Evolutionary conservation across 1,140 invertebrate genomes (phyloP).

Genomic region (roundworm (Caenorhabditis elegans)): WBcel235 BX284605.5:6614501-6615000

Average conservation of each 20-base stretch:
- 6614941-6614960: conserved; percentile 9
- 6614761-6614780: conserved; percentile 7
- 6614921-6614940: conserved; percentile 20
- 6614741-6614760: not conserved
- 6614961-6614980: not conserved
- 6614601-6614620: not conserved
- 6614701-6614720: not conserved
- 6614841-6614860: conserved; percentile 20
- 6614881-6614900: not conserved
- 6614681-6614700: not conserved
- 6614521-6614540: conserved; percentile 9
- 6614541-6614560: not conserved
- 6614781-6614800: not conserved
- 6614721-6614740: not conserved
- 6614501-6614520: conserved; percentile 10
- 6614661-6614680: not conserved
- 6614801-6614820: conserved; percentile 3
- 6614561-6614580: not conserved
- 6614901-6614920: conserved; percentile 16
- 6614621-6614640: not conserved
- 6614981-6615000: conserved; percentile 35
- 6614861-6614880: conserved; percentile 9
- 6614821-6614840: conserved; percentile 20
- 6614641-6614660: not conserved
- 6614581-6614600: not conserved